Evolutionary conservation across 35 echinoderm and acorn worm genomes (phyloP).

Genomic region (Ophiothrix spiculata): DNA sequence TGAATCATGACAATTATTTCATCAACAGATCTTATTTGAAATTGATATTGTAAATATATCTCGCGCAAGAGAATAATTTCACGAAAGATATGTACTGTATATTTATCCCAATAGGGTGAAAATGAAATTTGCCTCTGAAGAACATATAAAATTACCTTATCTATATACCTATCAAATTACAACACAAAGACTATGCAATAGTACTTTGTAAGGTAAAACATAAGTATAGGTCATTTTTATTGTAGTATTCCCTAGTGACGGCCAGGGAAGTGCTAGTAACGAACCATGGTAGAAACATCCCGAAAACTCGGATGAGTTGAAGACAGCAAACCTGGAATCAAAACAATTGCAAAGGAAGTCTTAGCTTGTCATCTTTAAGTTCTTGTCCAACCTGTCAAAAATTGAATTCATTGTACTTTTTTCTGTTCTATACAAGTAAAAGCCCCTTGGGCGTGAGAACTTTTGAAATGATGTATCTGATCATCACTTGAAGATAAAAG

Average conservation of each 20-base stretch:
- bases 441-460: not conserved
- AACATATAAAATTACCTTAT: too few species aligned
- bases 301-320: not conserved
- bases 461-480: conserved; percentile 2
- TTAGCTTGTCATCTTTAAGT: not conserved
- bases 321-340: not conserved
- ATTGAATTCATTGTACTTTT: not conserved
- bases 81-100: too few species aligned
- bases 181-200: not conserved
- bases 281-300: conserved; percentile 10
- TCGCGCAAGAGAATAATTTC: too few species aligned
- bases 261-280: not conserved
- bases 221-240: not conserved
- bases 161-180: not conserved
- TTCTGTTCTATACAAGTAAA: not conserved
- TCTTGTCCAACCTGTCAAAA: not conserved
- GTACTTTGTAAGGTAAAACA: not conserved
- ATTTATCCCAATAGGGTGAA: too few species aligned
- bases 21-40: too few species aligned
- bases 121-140: too few species aligned
- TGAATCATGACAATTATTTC: too few species aligned
- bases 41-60: too few species aligned
- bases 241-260: not conserved
- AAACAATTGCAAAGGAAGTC: conserved; percentile 9
- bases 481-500: not conserved